Evolutionary conservation across 1,140 invertebrate genomes (phyloP).

Genomic region (Lordiphosa stackelbergi): DNA sequence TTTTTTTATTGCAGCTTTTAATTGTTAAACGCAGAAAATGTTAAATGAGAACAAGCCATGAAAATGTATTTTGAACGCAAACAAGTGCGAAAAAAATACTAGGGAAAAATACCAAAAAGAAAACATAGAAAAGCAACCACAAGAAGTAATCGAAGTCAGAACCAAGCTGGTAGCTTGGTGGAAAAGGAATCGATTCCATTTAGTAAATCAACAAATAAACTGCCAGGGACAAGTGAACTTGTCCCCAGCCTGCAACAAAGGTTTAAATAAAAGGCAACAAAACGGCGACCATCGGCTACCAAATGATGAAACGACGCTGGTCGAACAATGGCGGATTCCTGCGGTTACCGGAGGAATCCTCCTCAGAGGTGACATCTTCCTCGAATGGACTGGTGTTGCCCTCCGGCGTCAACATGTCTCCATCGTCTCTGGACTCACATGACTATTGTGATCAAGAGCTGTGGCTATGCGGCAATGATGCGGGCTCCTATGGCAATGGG

Average conservation of each 20-base stretch:
- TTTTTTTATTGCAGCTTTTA: slow-evolving; percentile 52
- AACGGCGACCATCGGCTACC: slow-evolving; percentile 69
- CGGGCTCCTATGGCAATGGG: slow-evolving; percentile 51
- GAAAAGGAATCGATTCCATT: slow-evolving; percentile 2
- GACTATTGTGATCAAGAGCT: slow-evolving; percentile 86
- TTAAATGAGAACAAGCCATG: slow-evolving; percentile 27
- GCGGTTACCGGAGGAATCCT: slow-evolving; percentile 84
- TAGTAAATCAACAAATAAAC: slow-evolving; percentile 8
- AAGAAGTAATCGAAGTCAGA: slow-evolving; percentile 1
- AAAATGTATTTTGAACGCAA: slow-evolving; percentile 74
- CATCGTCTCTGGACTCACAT: slow-evolving; percentile 82
- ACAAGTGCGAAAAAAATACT: slow-evolving; percentile 72
- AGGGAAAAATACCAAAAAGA: slow-evolving; percentile 22
- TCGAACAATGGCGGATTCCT: slow-evolving; percentile 83
- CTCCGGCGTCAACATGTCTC: slow-evolving; percentile 82
- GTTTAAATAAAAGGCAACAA: slow-evolving; percentile 50
- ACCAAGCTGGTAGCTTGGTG: not conserved
- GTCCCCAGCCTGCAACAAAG: slow-evolving; percentile 21
- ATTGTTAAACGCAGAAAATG: slow-evolving; percentile 22
- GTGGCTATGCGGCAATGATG: slow-evolving; percentile 83
- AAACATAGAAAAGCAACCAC: not conserved
- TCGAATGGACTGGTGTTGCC: slow-evolving; percentile 80
- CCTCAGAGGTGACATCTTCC: slow-evolving; percentile 86
- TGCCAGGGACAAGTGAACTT: slow-evolving; percentile 41
- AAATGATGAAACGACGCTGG: slow-evolving; percentile 85